A percentile compares a stretch with the other conserved stretches of the same genome.
phyloP scores from a whole-genome alignment of 2,113 vertebrate species.

The Zosterops lateralis region DNA sequence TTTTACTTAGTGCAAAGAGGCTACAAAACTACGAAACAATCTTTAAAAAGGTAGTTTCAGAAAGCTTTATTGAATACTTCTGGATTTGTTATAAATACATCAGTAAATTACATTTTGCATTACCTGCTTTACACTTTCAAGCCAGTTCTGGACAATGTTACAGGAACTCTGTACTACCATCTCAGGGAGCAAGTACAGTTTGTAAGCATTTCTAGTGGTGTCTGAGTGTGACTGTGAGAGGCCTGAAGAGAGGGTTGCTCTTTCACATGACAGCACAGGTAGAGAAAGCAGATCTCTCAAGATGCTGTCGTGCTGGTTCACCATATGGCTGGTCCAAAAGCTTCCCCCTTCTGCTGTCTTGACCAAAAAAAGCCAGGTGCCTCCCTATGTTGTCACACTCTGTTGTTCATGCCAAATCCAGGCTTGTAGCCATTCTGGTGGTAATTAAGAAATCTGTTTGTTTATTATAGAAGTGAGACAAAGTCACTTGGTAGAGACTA shows the following conservation, averaged over 20 bases:
- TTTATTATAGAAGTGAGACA: background rate
- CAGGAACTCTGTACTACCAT: background rate
- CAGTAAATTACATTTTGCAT: background rate
- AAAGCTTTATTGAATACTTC: slow-evolving; percentile 39
- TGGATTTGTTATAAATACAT: background rate
- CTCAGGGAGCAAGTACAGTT: background rate
- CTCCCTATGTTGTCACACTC: background rate
- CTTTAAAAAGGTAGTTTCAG: background rate
- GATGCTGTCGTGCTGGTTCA: background rate
- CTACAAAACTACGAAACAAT: background rate
- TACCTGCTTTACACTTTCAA: background rate
- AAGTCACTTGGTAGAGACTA: background rate
- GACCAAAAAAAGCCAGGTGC: background rate
- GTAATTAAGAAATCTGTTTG: background rate
- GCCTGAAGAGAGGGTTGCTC: background rate
- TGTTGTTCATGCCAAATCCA: background rate
- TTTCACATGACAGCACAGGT: background rate
- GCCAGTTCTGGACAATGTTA: background rate
- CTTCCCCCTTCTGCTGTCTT: background rate
- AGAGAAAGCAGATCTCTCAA: background rate
- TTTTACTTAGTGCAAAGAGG: background rate
- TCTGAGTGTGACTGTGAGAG: background rate
- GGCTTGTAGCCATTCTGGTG: background rate
- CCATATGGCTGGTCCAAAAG: background rate
- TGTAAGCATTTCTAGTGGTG: background rate